Evolutionary conservation across 2,113 vertebrate genomes (phyloP).

Genomic region (Laticauda laticaudata): DNA sequence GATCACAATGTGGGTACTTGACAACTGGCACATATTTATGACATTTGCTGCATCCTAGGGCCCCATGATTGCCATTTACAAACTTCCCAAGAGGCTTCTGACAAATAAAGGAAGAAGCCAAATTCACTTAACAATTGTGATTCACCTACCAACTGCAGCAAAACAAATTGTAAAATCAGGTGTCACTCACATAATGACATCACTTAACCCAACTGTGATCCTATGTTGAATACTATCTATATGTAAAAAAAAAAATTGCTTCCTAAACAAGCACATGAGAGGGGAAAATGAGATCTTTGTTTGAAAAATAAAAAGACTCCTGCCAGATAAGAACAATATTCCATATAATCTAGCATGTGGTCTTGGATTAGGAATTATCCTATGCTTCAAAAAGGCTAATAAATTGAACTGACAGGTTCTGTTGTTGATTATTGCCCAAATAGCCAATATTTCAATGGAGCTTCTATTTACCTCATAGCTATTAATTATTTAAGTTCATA

Average conservation of each 20-base stretch:
- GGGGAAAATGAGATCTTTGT: background rate
- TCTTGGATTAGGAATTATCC: background rate
- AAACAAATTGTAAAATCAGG: background rate
- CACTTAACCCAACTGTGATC: background rate
- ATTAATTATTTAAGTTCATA: background rate
- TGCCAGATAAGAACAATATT: background rate
- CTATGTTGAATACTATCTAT: background rate
- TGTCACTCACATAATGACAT: background rate
- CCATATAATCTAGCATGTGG: background rate
- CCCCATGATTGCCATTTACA: background rate
- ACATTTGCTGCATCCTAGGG: background rate
- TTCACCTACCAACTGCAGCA: background rate
- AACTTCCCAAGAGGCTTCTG: background rate
- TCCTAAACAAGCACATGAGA: background rate
- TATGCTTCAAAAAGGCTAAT: background rate
- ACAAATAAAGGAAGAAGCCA: background rate
- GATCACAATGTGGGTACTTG: background rate
- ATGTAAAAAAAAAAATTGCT: background rate
- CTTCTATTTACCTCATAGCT: background rate
- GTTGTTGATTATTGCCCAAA: background rate
- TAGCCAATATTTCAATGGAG: background rate
- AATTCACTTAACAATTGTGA: background rate
- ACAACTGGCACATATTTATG: background rate
- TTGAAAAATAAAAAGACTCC: background rate
- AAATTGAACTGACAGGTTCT: background rate